Percentiles rank a stretch among this genome's conserved stretches.
Conservation (phyloP, 2,888 invertebrate species). For the Ophion slaviceki region DNA sequence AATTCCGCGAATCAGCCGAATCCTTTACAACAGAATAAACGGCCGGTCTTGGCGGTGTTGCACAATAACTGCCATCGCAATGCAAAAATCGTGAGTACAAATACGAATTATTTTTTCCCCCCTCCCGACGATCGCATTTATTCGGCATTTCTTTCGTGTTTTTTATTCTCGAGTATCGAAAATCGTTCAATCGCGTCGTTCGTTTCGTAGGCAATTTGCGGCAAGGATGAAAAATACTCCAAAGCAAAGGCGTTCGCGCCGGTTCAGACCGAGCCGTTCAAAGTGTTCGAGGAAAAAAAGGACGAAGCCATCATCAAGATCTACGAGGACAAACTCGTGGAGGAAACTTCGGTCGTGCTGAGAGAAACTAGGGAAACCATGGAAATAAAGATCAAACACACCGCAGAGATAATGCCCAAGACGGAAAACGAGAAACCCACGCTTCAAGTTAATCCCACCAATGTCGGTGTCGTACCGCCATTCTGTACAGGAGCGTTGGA, state of each 20-base stretch:
- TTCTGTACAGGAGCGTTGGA: conserved; percentile 74
- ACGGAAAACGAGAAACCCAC: conserved; percentile 71
- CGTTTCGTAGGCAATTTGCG: conserved; percentile 72
- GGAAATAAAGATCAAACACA: conserved; percentile 72
- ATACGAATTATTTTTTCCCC: conserved; percentile 33
- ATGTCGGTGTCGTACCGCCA: conserved; percentile 74
- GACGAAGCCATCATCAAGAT: conserved; percentile 78
- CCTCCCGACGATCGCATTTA: neutral
- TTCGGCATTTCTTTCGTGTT: neutral
- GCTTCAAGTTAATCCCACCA: conserved; percentile 84
- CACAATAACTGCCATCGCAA: conserved; percentile 86
- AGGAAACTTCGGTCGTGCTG: conserved; percentile 78
- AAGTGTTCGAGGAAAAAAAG: conserved; percentile 89
- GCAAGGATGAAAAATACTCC: conserved; percentile 79
- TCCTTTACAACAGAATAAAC: conserved; percentile 81
- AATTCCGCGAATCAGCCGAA: conserved; percentile 75
- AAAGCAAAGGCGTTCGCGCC: conserved; percentile 75
- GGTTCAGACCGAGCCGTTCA: conserved; percentile 90
- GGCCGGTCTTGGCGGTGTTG: conserved; percentile 88
- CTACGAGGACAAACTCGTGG: conserved; percentile 80
- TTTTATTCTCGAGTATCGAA: neutral
- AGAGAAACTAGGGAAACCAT: conserved; percentile 74
- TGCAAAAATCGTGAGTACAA: conserved; percentile 85
- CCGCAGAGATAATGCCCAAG: conserved; percentile 67
- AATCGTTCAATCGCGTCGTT: conserved; percentile 32